A percentile compares a stretch with the other conserved stretches of the same genome.
These are phyloP conservation scores for Muscidifurax raptorellus DNA, from an alignment of 1,140 invertebrate species.

Conservation along the genomic window DNA sequence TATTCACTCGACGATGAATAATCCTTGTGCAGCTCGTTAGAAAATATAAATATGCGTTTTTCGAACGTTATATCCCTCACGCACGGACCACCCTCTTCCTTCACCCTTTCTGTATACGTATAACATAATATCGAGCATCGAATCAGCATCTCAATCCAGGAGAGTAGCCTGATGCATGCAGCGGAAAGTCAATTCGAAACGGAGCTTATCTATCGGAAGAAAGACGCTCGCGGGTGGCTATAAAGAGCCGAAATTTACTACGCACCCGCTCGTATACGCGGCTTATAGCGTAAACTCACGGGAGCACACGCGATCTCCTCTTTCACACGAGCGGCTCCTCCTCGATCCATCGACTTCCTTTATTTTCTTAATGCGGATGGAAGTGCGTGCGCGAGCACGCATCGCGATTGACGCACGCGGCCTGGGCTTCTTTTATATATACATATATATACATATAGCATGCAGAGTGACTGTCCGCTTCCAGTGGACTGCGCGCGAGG, in stretches of 20 bases:
- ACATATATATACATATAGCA: not conserved
- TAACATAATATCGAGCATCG: too few species aligned
- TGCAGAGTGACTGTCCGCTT: not conserved
- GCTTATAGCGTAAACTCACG: not conserved
- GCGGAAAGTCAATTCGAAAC: not conserved
- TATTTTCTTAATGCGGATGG: constrained; percentile 32
- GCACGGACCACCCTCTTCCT: too few species aligned
- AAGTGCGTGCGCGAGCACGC: constrained; percentile 18
- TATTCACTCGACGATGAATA: too few species aligned
- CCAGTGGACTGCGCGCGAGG: constrained; percentile 8
- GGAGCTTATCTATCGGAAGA: not conserved
- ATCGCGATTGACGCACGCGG: constrained; percentile 33
- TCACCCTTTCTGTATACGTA: too few species aligned
- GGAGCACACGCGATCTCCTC: constrained; percentile 3
- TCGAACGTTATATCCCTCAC: too few species aligned
- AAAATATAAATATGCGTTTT: too few species aligned
- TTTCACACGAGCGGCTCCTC: too few species aligned
- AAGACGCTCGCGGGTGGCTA: not conserved
- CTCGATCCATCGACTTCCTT: not conserved
- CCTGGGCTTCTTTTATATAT: too few species aligned
- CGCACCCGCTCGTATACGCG: not conserved
- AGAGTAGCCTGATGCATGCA: too few species aligned
- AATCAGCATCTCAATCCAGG: too few species aligned
- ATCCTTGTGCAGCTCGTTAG: too few species aligned
- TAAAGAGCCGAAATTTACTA: constrained; percentile 1